Conservation (phyloP, 2,888 invertebrate species). For the Cosmopolites sordidus region DNA sequence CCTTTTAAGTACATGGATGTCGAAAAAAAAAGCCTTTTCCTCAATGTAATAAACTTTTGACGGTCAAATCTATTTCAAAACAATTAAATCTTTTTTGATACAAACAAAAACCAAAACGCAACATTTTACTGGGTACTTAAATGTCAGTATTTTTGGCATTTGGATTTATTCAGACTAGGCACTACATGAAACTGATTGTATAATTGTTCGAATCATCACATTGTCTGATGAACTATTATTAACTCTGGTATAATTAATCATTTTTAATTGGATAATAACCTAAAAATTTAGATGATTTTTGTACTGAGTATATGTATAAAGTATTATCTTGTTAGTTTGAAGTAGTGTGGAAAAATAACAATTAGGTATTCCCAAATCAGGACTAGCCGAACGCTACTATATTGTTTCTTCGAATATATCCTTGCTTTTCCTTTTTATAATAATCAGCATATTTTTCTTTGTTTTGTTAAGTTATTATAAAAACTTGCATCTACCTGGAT, state of each 20-base stretch:
- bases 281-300: neutral
- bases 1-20: neutral
- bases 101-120: neutral
- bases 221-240: neutral
- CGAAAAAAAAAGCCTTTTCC: neutral
- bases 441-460: no score
- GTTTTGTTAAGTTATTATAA: no score
- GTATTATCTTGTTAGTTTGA: no score
- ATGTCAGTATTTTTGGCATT: neutral
- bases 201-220: neutral
- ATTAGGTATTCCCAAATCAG: no score
- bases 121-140: neutral
- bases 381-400: no score
- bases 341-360: no score
- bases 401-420: no score
- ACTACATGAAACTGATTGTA: neutral
- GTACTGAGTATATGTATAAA: neutral
- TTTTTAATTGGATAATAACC: neutral
- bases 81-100: neutral
- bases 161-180: neutral
- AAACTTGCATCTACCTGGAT: no score
- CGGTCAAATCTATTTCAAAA: slow-evolving; percentile 1
- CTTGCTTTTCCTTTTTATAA: no score
- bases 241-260: neutral
- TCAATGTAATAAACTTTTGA: neutral